phyloP scores from a whole-genome alignment of 2,797 vertebrate species.

The Rhyacichthys aspro region DNA sequence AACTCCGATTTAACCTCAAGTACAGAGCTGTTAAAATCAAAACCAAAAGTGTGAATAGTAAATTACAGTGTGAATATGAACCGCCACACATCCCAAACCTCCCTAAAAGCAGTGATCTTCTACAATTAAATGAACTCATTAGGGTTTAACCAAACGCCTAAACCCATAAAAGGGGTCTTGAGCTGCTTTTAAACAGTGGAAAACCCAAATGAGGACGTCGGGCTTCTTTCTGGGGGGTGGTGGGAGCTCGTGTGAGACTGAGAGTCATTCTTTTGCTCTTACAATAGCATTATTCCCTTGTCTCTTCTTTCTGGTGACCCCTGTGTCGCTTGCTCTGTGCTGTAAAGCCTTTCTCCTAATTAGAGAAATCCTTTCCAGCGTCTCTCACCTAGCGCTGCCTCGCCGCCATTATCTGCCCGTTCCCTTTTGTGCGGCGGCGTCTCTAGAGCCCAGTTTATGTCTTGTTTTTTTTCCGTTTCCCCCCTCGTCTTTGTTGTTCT shows the following conservation, averaged over 20 bases:
- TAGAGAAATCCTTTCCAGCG: slow-evolving; percentile 41
- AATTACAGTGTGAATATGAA: background rate
- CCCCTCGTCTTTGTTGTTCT: slow-evolving; percentile 9
- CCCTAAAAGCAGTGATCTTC: slow-evolving; percentile 40
- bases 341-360: slow-evolving; percentile 53
- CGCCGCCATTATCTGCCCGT: background rate
- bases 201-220: slow-evolving; percentile 16
- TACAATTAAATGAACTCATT: slow-evolving; percentile 46
- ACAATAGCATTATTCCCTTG: slow-evolving; percentile 22
- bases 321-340: slow-evolving; percentile 6
- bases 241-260: slow-evolving; percentile 1
- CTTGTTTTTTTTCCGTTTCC: slow-evolving; percentile 1
- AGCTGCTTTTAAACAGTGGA: slow-evolving; percentile 13
- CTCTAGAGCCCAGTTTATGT: slow-evolving; percentile 5
- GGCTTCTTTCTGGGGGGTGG: slow-evolving; percentile 14
- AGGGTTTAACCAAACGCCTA: slow-evolving; percentile 24
- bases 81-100: background rate
- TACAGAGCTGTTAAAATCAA: background rate
- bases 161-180: slow-evolving; percentile 7
- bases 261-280: slow-evolving; percentile 22
- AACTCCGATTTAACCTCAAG: too few species aligned
- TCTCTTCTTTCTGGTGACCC: slow-evolving; percentile 44
- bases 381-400: slow-evolving; percentile 20
- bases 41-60: slow-evolving; percentile 16
- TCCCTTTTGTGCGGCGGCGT: background rate